These are phyloP conservation scores for Halictus ligatus DNA, from an alignment of 2,888 invertebrate species.

Conservation along the genomic window DNA sequence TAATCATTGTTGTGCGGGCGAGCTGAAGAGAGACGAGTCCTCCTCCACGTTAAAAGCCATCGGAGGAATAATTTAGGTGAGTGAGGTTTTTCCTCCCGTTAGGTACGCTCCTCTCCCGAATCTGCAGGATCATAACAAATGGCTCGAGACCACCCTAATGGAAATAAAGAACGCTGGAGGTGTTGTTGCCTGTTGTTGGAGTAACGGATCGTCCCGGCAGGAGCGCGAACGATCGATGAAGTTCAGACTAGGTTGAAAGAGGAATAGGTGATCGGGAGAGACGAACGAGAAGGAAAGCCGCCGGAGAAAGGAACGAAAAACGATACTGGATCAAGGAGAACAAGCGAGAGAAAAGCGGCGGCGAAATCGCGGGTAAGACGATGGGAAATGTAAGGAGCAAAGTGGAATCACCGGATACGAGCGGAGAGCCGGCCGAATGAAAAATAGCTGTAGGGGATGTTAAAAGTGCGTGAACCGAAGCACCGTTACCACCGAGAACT, in stretches of 20 bases:
- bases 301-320: slow-evolving; percentile 5
- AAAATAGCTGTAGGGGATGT: slow-evolving; percentile 68
- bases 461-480: slow-evolving; percentile 54
- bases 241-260: slow-evolving; percentile 31
- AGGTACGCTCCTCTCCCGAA: slow-evolving; percentile 32
- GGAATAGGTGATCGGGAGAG: background rate
- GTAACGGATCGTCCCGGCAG: slow-evolving; percentile 37
- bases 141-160: slow-evolving; percentile 68
- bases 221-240: slow-evolving; percentile 19
- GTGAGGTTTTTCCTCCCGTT: slow-evolving; percentile 62
- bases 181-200: slow-evolving; percentile 52
- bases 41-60: slow-evolving; percentile 52
- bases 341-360: slow-evolving; percentile 6
- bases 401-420: background rate
- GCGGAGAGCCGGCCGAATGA: slow-evolving; percentile 52
- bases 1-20: background rate
- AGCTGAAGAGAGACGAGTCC: slow-evolving; percentile 3
- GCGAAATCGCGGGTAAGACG: slow-evolving; percentile 12
- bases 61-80: slow-evolving; percentile 68
- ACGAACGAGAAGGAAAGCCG: slow-evolving; percentile 3
- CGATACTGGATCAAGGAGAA: slow-evolving; percentile 16
- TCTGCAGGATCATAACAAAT: slow-evolving; percentile 72
- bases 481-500: slow-evolving; percentile 55
- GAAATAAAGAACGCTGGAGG: slow-evolving; percentile 70
- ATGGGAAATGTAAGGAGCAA: background rate